Percentiles rank a stretch among this genome's conserved stretches.
Conservation (phyloP, 1,140 invertebrate species). For the Cyrtorhinus lividipennis region DNA sequence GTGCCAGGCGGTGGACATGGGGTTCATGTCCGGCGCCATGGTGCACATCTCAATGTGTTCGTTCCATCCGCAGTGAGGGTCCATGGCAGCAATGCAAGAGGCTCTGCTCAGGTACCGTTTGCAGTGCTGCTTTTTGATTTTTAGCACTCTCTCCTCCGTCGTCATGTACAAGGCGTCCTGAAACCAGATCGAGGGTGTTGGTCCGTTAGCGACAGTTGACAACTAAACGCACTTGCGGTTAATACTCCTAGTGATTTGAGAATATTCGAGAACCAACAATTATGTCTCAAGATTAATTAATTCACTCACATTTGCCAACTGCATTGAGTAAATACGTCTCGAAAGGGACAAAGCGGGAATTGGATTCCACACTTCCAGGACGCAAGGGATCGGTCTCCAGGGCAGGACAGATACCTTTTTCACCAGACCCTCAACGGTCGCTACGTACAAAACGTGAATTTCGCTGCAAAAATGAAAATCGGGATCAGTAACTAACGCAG, state of each 20-base stretch:
- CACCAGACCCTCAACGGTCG: conserved; percentile 55
- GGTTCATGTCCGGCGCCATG: conserved; percentile 44
- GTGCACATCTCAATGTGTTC: conserved; percentile 53
- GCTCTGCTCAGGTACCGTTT: conserved; percentile 47
- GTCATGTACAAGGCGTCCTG: conserved; percentile 71
- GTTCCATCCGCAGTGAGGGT: conserved; percentile 92
- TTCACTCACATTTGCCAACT: conserved; percentile 18
- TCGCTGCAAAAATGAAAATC: conserved; percentile 25
- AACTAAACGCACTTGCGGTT: too few relatives aligned
- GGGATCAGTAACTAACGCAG: too few relatives aligned
- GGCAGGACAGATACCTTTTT: conserved; percentile 68
- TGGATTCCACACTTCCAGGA: conserved; percentile 71
- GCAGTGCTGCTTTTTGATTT: conserved; percentile 64
- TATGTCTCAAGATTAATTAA: too few relatives aligned
- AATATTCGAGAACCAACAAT: background rate
- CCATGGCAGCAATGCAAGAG: conserved; percentile 67
- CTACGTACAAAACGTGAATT: conserved; percentile 62
- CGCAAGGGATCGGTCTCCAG: conserved; percentile 50
- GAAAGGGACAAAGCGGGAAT: conserved; percentile 34
- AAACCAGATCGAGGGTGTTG: conserved; percentile 23
- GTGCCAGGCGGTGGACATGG: conserved; percentile 47
- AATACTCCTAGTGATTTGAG: too few relatives aligned
- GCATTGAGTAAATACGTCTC: conserved; percentile 16
- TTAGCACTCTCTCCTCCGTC: conserved; percentile 49
- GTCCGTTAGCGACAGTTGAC: background rate